These are phyloP conservation scores for Strigops habroptila DNA, from an alignment of 2,113 vertebrate species.

Conservation along the genomic window DNA sequence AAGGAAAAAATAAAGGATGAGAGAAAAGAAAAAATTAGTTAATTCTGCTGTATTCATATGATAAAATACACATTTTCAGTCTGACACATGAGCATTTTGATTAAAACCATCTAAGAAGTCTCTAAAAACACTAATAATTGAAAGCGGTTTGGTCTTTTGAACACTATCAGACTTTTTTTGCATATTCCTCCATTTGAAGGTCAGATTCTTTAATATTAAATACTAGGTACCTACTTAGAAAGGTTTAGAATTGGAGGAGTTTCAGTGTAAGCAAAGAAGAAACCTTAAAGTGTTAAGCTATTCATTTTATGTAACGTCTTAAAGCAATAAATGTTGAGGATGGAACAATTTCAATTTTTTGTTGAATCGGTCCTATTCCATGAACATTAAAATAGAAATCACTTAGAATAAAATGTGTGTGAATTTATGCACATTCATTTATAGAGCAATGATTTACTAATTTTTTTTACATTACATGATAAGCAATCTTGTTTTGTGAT, in stretches of 20 bases:
- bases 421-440: neutral
- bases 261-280: neutral
- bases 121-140: neutral
- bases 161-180: neutral
- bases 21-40: neutral
- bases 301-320: neutral
- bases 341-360: neutral
- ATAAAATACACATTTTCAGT: neutral
- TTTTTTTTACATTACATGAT: constrained; percentile 8
- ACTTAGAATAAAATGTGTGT: neutral
- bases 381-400: neutral
- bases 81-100: neutral
- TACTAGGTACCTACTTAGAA: neutral
- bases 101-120: neutral
- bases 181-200: neutral
- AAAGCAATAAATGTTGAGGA: neutral
- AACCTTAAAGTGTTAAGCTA: neutral
- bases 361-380: neutral
- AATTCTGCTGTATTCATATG: neutral
- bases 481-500: neutral
- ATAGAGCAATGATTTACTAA: neutral
- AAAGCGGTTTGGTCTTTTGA: neutral
- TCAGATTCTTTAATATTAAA: neutral
- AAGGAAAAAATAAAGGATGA: neutral
- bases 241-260: neutral